Conservation (phyloP, 2,113 vertebrate species). For the Alexandromys fortis region DNA sequence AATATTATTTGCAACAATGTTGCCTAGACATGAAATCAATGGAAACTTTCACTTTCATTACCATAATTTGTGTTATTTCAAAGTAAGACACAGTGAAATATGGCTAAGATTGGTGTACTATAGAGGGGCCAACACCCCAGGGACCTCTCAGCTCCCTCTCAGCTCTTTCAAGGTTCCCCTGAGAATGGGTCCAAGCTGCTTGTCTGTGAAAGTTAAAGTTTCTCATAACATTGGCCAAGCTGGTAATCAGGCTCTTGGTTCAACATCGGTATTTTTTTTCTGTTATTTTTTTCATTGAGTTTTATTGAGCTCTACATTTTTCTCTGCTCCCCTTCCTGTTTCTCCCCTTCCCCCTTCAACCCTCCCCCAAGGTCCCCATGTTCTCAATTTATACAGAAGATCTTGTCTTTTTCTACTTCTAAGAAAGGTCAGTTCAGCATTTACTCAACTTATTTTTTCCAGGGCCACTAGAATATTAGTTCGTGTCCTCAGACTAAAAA, state of each 20-base stretch:
- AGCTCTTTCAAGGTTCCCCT: not conserved
- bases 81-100: not conserved
- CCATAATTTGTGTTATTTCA: not conserved
- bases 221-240: not conserved
- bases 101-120: not conserved
- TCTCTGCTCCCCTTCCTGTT: no score
- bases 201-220: not conserved
- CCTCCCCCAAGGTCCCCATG: no score
- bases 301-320: no score
- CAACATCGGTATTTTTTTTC: not conserved
- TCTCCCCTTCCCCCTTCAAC: no score
- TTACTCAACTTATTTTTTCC: not conserved
- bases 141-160: not conserved
- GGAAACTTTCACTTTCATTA: not conserved
- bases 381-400: no score
- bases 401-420: not conserved
- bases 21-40: not conserved
- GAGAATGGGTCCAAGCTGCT: not conserved
- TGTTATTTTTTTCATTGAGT: no score
- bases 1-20: not conserved
- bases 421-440: not conserved
- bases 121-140: not conserved
- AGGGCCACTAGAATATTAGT: not conserved
- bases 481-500: not conserved
- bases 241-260: not conserved